Conservation (phyloP, 64 coral and sea anemone genomes). For the Stichodactyla helianthus region DNA sequence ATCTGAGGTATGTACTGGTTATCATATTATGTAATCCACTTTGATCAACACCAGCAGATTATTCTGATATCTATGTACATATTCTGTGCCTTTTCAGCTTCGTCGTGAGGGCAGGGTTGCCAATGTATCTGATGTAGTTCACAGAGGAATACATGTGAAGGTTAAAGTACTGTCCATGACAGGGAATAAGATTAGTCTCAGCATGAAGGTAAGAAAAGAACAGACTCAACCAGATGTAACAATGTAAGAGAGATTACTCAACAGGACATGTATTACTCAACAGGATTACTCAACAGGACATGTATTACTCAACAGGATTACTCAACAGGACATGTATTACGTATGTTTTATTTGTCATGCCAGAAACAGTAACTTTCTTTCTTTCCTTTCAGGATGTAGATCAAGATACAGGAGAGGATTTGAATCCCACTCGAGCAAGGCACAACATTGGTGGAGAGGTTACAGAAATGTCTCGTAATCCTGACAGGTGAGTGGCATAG, state of each 20-base stretch:
- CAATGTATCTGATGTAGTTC: conserved; percentile 87
- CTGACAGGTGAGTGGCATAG: conserved; percentile 56
- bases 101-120: conserved; percentile 92
- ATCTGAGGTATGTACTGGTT: conserved; percentile 64
- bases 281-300: too few species aligned
- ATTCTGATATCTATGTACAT: too few species aligned
- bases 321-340: too few species aligned
- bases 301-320: too few species aligned
- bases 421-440: conserved; percentile 88
- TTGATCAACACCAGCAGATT: too few species aligned
- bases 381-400: conserved; percentile 70
- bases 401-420: conserved; percentile 94
- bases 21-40: background rate
- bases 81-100: conserved; percentile 77
- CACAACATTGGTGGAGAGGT: conserved; percentile 56
- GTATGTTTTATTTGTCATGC: too few species aligned
- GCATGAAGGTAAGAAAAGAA: conserved; percentile 75
- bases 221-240: background rate
- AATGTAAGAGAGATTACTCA: too few species aligned
- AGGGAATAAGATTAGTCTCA: conserved; percentile 86
- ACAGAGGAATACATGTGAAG: conserved; percentile 81
- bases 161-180: conserved; percentile 96
- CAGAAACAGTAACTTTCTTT: background rate
- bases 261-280: too few species aligned
- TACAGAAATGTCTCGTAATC: conserved; percentile 84